phyloP scores from a whole-genome alignment of 2,888 invertebrate genomes.

The Eilema griseolum region DNA sequence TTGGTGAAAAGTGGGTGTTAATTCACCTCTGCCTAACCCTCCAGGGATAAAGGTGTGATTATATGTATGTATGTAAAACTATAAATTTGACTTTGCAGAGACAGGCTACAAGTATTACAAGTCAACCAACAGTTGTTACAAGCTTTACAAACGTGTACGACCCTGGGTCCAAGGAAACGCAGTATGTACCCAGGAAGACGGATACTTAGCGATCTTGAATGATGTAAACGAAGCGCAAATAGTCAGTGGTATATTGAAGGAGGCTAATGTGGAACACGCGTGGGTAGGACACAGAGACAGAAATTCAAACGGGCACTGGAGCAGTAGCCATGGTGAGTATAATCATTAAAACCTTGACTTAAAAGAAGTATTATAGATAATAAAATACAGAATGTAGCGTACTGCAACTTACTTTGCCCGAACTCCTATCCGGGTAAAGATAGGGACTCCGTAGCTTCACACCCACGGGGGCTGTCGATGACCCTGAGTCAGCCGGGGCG shows the following conservation, averaged over 20 bases:
- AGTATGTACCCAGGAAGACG: neutral
- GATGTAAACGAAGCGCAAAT: neutral
- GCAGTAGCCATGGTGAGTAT: slow-evolving; percentile 6
- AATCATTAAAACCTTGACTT: no score
- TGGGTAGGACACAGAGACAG: slow-evolving; percentile 9
- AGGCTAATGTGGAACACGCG: neutral
- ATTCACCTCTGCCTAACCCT: no score
- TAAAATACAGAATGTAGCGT: no score
- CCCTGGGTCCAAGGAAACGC: neutral
- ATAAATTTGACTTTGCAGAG: neutral
- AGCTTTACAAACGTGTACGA: neutral
- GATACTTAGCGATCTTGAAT: neutral
- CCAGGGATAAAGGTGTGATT: no score
- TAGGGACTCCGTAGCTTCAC: no score
- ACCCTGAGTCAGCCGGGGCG: no score
- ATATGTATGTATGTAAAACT: neutral
- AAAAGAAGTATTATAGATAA: no score
- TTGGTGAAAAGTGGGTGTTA: no score
- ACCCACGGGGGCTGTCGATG: no score
- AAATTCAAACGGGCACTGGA: slow-evolving; percentile 5
- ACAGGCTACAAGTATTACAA: neutral
- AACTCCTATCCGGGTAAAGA: no score
- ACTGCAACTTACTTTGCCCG: no score
- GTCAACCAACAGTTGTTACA: neutral
- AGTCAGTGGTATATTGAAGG: neutral